Evolutionary conservation across 1,140 invertebrate genomes (phyloP).

Genomic region (Luehdorfia chinensis): DNA sequence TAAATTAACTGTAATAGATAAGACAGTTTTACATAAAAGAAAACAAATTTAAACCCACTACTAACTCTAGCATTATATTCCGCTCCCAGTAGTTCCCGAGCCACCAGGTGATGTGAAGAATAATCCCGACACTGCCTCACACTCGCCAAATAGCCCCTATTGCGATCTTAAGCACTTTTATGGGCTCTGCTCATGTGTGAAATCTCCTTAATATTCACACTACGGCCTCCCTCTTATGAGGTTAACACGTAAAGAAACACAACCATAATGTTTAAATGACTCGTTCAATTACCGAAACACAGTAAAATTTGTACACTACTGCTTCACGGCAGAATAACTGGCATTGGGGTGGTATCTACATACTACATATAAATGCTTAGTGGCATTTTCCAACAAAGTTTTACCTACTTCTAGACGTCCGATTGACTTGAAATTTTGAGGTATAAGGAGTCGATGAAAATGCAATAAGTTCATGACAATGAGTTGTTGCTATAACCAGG

Average conservation of each 20-base stretch:
- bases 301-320: no score
- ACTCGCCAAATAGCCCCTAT: slow-evolving; percentile 63
- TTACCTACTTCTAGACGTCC: no score
- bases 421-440: no score
- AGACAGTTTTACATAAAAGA: no score
- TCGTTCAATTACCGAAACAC: no score
- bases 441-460: no score
- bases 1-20: no score
- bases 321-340: no score
- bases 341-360: no score
- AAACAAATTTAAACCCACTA: slow-evolving; percentile 23
- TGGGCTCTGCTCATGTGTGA: slow-evolving; percentile 50
- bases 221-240: slow-evolving; percentile 1
- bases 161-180: slow-evolving; percentile 55
- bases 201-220: slow-evolving; percentile 48
- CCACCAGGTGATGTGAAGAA: slow-evolving; percentile 56
- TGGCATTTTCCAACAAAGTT: no score
- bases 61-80: slow-evolving; percentile 20
- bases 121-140: slow-evolving; percentile 39
- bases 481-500: no score
- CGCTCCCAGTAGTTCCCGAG: slow-evolving; percentile 34
- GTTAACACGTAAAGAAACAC: slow-evolving; percentile 1
- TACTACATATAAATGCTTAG: not conserved
- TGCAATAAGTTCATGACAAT: no score
- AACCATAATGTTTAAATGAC: slow-evolving; percentile 17